These are phyloP conservation scores for Sebastiscus albofasciatus DNA, from an alignment of 2,797 vertebrate species.

Conservation along the genomic window DNA sequence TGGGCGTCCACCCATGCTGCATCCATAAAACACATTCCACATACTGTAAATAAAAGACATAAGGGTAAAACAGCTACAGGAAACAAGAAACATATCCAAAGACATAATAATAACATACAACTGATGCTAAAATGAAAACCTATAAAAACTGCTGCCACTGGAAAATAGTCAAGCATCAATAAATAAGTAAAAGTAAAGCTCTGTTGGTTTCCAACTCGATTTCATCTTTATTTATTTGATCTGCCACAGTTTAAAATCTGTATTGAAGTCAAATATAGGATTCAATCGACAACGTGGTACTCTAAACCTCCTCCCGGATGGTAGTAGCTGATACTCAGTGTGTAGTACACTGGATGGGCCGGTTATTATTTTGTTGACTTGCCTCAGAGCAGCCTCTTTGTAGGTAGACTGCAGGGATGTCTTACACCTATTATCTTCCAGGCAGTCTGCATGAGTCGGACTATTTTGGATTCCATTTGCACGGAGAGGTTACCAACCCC, in stretches of 20 bases:
- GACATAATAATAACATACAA: neutral
- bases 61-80: neutral
- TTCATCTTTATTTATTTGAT: neutral
- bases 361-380: neutral
- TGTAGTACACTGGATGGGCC: neutral
- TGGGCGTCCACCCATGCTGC: neutral
- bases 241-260: neutral
- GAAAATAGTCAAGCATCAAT: neutral
- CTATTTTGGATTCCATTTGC: neutral
- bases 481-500: neutral
- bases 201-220: neutral
- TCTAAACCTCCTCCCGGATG: neutral
- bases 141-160: neutral
- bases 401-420: too few relatives aligned
- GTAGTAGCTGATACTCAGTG: neutral
- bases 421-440: neutral
- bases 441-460: neutral
- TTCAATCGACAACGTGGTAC: neutral
- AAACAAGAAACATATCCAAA: neutral
- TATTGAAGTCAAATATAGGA: neutral
- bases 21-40: neutral
- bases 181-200: neutral
- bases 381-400: neutral
- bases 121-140: neutral
- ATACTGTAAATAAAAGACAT: neutral